Evolutionary conservation across 1,140 invertebrate species (phyloP).

Genomic region (Drosophila equinoxialis): DNA sequence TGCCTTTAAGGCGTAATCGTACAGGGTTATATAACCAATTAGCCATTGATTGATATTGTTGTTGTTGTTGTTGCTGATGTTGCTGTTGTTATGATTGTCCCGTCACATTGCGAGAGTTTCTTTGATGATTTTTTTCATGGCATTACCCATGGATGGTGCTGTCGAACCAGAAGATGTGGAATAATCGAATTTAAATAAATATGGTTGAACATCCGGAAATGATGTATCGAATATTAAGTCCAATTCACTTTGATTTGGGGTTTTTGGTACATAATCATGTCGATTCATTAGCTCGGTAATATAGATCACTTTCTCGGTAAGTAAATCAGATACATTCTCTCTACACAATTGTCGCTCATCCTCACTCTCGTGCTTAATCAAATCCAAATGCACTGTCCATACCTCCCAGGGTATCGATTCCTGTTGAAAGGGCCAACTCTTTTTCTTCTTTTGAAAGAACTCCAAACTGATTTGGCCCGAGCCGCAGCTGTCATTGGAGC

Average conservation of each 20-base stretch:
- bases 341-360: constrained; percentile 93
- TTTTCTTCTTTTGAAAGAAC: constrained; percentile 96
- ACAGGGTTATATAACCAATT: neutral
- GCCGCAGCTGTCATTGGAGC: constrained; percentile 88
- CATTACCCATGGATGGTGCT: constrained; percentile 90
- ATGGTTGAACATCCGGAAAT: constrained; percentile 96
- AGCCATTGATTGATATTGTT: neutral
- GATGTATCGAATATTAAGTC: constrained; percentile 97
- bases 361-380: constrained; percentile 93
- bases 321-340: constrained; percentile 94
- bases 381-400: constrained; percentile 96
- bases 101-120: constrained; percentile 91
- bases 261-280: constrained; percentile 97
- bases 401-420: constrained; percentile 98
- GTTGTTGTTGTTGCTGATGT: neutral
- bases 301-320: constrained; percentile 96
- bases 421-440: constrained; percentile 93
- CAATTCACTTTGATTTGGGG: constrained; percentile 95
- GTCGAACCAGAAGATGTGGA: constrained; percentile 87
- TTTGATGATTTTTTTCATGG: constrained; percentile 94
- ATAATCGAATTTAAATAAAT: constrained; percentile 94
- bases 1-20: neutral
- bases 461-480: constrained; percentile 95
- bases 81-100: constrained; percentile 5
- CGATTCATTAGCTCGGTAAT: constrained; percentile 97